phyloP scores from a whole-genome alignment of 2,113 vertebrate species.

The Microtus richardsoni region DNA sequence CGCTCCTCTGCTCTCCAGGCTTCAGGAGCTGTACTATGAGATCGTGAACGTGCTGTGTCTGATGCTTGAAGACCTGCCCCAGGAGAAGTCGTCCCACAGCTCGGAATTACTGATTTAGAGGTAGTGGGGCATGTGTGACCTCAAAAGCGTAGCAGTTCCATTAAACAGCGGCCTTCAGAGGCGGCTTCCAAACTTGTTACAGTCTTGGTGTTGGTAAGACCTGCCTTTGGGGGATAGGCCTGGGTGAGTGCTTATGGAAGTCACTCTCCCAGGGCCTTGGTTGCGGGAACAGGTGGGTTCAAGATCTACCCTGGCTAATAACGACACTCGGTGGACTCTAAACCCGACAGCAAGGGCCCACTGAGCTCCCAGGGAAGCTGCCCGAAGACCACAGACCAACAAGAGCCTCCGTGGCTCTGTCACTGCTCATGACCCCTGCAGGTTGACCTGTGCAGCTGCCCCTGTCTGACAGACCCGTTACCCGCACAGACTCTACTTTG shows the following conservation, averaged over 20 bases:
- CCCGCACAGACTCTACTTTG: background rate
- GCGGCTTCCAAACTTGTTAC: background rate
- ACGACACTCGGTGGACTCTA: background rate
- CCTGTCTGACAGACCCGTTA: background rate
- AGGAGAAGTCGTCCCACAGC: background rate
- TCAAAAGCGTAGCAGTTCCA: rapidly evolving
- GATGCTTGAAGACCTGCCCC: slow-evolving; percentile 55
- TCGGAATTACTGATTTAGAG: rapidly evolving
- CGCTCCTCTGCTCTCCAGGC: slow-evolving; percentile 67
- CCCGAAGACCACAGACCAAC: background rate
- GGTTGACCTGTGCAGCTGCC: background rate
- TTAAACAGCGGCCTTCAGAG: slow-evolving; percentile 59
- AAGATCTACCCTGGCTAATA: background rate
- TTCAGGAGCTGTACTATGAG: slow-evolving; percentile 79
- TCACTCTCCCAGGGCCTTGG: background rate
- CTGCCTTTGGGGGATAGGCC: background rate
- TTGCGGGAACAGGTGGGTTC: background rate
- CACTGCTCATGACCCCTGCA: background rate
- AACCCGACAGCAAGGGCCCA: background rate
- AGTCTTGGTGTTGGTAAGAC: too few species aligned
- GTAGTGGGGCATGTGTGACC: background rate
- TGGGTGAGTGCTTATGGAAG: background rate
- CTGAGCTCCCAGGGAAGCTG: background rate
- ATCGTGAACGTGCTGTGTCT: background rate
- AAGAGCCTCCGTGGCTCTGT: background rate